Evolutionary conservation across 2,113 vertebrate species (phyloP), one percentile per base, ranked within the genome.

Genomic region (Tricholaema leucomelas): DNA sequence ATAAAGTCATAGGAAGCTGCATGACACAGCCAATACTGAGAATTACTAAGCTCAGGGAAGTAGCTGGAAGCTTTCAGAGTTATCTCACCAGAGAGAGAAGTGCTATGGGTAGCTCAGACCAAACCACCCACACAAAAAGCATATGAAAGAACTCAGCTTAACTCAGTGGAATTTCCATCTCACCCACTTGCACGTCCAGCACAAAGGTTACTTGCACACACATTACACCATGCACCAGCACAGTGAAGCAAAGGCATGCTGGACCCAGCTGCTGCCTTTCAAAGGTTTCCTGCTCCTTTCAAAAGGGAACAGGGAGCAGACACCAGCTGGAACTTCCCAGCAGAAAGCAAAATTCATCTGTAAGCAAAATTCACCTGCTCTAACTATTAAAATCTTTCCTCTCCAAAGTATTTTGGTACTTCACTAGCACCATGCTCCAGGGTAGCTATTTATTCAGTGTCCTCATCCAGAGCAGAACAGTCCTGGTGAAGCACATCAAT

Each of bases 31-130:
- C 66, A 46, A 42, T 63, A 11, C 87, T 73, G 71, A 73, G 75
- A 74, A 91, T 90, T 85, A 59, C 76, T 93, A 94, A 94, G 79
- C 65, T 74, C n/a, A 9, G 46, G 79, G 87, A 94, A 94, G 71
- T 77, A 61, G 71, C 7, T 11, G 46, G 35, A 63, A 88, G 75
- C 84, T 90, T 94, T 80, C 84, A 69, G 50, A 91, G 44, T 79
- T 64, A 42, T 65, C 72, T 91, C 36, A 27, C 15, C 54, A 52
- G 30, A 84, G 7, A 54, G 33, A 90, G 64, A 95, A 91, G 48
- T 77, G 30, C 48, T 80, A 46, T 60, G 65, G 27, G 44, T 30
- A 80, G 61, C 69, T 91, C 65, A 63, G 64, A 84, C 82, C 90
- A 90, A 91, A 60, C 48, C 44, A 91, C 78, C 69, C 87, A 91